Base-by-base conservation (phyloP, 2,797 vertebrate species). In the Hemibagrus guttatus region DNA sequence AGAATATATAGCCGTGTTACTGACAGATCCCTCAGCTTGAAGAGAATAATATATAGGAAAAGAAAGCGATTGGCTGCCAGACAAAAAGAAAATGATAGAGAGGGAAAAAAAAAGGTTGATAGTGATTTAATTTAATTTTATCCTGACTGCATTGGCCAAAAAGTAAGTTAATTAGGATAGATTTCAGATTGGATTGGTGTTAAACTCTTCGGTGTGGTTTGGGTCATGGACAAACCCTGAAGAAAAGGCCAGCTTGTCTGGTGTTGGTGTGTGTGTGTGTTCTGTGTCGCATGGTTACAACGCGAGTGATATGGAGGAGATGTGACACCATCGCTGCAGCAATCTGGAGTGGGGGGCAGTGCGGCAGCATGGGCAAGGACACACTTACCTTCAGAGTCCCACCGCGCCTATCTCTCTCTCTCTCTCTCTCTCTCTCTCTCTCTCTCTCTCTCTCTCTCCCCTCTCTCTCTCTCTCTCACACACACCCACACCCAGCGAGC, bases 331-430 rank as follows among this genome's bases (percentile, higher is more conserved):
- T 91, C 91, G 89, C 94, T 91, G 93, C 93, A 87, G 93, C 89
- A 90, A 90, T 88, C 92, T 92, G 90, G 90, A 91, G 92, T 90
- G 76, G 42, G 78, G 72, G 81, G 79, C 78, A 89, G 52, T 83
- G 83, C 81, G 21, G 82, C 85, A 78, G 76, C 83, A 39, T 90
- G 89, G 93, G 93, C 94, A 95, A 96, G 94, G 94, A 94, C 94
- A 68, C 90, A 1, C 91, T 93, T 94, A 94, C 94, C 93, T 95
- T 94, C 94, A 94, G 91, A 93, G 92, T 94, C 94, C 94, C 93
- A 93, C 88, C 90, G 85, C 69, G 76, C 63, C 81, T 89, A 14
- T 71, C 86, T 85, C 86, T 89, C 88, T 86, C 90, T 89, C 84
- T 78, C 59, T 69, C 14, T 68, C 26, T 68, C 31, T 63, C 31